A percentile compares a stretch with the other conserved stretches of the same genome.
These are phyloP conservation scores for Lepus americanus DNA, from an alignment of 2,113 vertebrate species.

Conservation along the genomic window DNA sequence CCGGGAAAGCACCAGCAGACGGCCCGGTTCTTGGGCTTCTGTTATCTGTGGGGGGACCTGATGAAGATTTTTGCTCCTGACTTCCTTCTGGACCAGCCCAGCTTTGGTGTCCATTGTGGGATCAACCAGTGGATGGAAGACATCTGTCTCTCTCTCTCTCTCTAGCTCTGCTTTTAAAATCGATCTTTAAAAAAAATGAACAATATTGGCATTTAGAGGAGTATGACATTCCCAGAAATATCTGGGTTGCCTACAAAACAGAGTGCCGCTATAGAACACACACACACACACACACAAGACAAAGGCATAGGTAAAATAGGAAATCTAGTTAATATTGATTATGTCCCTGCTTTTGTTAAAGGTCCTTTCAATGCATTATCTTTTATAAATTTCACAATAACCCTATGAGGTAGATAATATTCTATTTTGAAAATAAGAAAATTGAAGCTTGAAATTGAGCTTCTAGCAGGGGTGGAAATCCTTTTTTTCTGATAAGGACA, in stretches of 20 bases:
- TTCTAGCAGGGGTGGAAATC: too few relatives aligned
- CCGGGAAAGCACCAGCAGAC: too few relatives aligned
- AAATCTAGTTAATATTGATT: not conserved
- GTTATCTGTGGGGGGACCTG: too few relatives aligned
- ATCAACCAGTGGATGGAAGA: too few relatives aligned
- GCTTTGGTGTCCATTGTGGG: too few relatives aligned
- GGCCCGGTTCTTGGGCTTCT: too few relatives aligned
- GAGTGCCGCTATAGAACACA: not conserved
- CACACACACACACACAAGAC: not conserved
- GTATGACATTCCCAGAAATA: not conserved
- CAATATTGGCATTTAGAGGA: not conserved
- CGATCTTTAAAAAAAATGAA: not conserved
- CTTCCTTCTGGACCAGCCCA: too few relatives aligned
- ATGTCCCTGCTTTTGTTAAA: not conserved
- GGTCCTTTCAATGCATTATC: not conserved
- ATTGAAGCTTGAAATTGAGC: not conserved
- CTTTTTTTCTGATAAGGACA: too few relatives aligned
- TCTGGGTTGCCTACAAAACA: not conserved
- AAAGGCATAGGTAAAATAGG: not conserved
- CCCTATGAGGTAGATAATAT: not conserved
- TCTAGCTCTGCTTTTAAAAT: too few relatives aligned
- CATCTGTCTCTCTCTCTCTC: too few relatives aligned
- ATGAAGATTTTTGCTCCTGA: too few relatives aligned
- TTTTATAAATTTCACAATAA: not conserved
- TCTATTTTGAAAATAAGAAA: constrained; percentile 21